These are phyloP conservation scores for Cheilosia grossa DNA, from an alignment of 2,888 invertebrate species.

Conservation along the genomic window DNA sequence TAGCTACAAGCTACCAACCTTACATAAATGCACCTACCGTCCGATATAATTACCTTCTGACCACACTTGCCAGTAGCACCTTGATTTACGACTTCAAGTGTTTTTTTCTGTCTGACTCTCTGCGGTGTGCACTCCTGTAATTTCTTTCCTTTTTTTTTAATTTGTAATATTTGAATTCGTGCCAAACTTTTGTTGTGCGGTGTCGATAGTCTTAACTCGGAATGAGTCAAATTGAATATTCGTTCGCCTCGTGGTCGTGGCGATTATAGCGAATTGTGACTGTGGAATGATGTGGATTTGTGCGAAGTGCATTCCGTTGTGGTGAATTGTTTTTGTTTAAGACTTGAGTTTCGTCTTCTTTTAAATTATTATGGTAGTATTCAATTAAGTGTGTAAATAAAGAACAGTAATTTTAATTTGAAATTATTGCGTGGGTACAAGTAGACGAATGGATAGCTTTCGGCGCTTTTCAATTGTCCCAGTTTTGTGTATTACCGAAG, in stretches of 20 bases:
- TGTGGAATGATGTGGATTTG: conserved; percentile 29
- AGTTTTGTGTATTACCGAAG: conserved; percentile 53
- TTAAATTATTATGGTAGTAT: conserved; percentile 23
- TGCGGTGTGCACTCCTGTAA: conserved; percentile 38
- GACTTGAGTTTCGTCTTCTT: neutral
- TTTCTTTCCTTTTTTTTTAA: conserved; percentile 20
- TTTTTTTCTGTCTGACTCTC: conserved; percentile 28
- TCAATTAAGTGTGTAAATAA: conserved; percentile 46
- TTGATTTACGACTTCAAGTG: conserved; percentile 53
- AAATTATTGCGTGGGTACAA: conserved; percentile 30
- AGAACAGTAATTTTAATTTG: conserved; percentile 19
- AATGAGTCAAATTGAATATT: conserved; percentile 40
- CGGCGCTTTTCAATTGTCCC: conserved; percentile 49
- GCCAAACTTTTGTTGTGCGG: conserved; percentile 58
- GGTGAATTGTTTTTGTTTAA: conserved; percentile 25
- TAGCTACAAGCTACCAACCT: conserved; percentile 5
- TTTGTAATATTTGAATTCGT: conserved; percentile 36
- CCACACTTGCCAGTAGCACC: conserved; percentile 37
- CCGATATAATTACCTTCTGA: conserved; percentile 45
- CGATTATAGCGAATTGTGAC: conserved; percentile 13
- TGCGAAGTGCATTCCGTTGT: conserved; percentile 52
- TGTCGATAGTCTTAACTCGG: conserved; percentile 34
- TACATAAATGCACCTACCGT: conserved; percentile 22
- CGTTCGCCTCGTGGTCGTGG: conserved; percentile 9
- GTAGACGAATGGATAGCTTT: conserved; percentile 47